Evolutionary conservation across 1,140 invertebrate genomes (phyloP), one percentile per base, ranked within the genome.

Genomic region (Helicoverpa zea): DNA sequence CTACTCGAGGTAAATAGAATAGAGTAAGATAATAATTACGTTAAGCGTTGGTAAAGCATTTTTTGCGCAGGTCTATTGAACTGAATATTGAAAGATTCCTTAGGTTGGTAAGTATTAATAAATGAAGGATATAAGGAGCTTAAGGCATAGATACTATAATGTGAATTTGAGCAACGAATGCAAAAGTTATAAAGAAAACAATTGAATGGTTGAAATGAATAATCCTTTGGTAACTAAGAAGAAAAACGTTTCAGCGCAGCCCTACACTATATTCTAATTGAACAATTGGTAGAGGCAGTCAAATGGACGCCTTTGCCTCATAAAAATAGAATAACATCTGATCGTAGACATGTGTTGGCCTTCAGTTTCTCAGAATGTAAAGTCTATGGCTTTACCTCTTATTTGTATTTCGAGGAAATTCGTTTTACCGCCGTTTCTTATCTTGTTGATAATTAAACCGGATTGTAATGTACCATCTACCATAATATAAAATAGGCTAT

Each of bases 231-330:
- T 18, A 58, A 58, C 7, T 18, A 7, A 18, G 54, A 30, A 35
- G 59, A 35, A 35, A 35, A 72, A 30, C 23, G 11, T 4, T 3
- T 43, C 35, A 13, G 2, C 58, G 30, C 73, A 76, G 35, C 73
- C 73, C 73, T 76, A 52, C 0, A 7, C 58, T 29, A 29, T 66
- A 77, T 43, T 77, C 58, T 77, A 77, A 77, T 77, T 77, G 75
- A 54, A 54, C 59, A 64, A 64, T 77, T 77, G 61, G 29, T 66
- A 56, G 61, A 64, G 49, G 75, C 59, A 77, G 49, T 77, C 75
- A 77, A 66, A 77, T 66, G 75, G 61, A 54, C 59, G 59, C 61
- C 59, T 77, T 77, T 52, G 68, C 47, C 61, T 64, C 49, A 54
- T 66, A 66, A 54, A 77, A 77, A 64, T 66, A 54, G 59, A 64